These are phyloP conservation scores for Thrips palmi DNA, from an alignment of 1,140 invertebrate species.

Conservation along the genomic window DNA sequence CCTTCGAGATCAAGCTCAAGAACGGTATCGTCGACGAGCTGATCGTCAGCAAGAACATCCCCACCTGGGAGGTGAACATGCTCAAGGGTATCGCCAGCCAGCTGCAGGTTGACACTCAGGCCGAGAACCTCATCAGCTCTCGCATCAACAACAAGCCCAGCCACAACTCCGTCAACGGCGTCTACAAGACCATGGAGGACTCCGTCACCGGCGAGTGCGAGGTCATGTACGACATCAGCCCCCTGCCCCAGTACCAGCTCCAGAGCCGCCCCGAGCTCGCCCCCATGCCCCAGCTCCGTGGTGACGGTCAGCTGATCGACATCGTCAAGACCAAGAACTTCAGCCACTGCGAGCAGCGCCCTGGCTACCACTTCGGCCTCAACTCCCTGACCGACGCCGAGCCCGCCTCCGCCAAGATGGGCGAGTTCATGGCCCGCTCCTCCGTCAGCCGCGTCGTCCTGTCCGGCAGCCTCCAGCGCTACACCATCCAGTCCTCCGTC, in stretches of 20 bases:
- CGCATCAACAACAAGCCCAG: constrained; percentile 29
- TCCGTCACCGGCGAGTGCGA: constrained; percentile 46
- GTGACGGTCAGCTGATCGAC: constrained; percentile 30
- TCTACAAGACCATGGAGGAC: constrained; percentile 45
- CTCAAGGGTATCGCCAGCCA: constrained; percentile 42
- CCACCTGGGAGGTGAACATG: constrained; percentile 42
- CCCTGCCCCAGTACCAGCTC: constrained; percentile 29
- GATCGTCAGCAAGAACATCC: constrained; percentile 27
- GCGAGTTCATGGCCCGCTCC: constrained; percentile 29
- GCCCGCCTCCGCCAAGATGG: constrained; percentile 30
- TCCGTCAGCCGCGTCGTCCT: constrained; percentile 16
- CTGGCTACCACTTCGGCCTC: constrained; percentile 38
- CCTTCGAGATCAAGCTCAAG: constrained; percentile 38
- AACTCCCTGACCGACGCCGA: constrained; percentile 29
- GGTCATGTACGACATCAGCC: constrained; percentile 40
- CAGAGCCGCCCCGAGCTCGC: constrained; percentile 27
- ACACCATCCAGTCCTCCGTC: constrained; percentile 18
- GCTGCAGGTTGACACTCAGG: constrained; percentile 38
- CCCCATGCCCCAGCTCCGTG: constrained; percentile 23
- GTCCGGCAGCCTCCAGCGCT: constrained; percentile 14
- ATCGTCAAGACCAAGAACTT: constrained; percentile 47
- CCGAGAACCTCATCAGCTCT: constrained; percentile 23
- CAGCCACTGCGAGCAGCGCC: constrained; percentile 33
- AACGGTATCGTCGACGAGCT: constrained; percentile 35
- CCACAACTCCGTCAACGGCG: constrained; percentile 25